These are phyloP conservation scores for Dryobota labecula DNA, from an alignment of 2,888 invertebrate genomes.

Conservation along the genomic window DNA sequence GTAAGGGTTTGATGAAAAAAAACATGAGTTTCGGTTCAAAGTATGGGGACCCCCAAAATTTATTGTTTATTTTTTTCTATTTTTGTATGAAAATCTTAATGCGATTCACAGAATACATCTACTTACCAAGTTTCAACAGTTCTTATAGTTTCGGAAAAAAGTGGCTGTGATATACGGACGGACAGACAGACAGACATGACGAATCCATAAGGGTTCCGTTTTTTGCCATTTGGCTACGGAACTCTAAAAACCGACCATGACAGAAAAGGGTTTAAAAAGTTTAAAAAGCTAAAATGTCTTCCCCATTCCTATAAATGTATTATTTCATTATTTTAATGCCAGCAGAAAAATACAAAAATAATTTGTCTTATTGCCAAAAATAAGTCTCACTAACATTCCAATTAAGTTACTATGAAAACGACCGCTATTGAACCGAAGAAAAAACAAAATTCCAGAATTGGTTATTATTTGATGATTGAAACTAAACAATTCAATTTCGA, in stretches of 20 bases:
- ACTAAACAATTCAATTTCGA: background rate
- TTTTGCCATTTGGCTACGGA: too few relatives aligned
- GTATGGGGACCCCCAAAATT: too few relatives aligned
- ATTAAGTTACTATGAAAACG: slow-evolving; percentile 3
- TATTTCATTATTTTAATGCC: background rate
- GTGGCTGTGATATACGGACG: too few relatives aligned
- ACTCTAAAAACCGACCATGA: background rate
- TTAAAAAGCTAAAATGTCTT: slow-evolving; percentile 19
- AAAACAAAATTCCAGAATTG: background rate
- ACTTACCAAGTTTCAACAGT: too few relatives aligned
- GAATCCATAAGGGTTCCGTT: too few relatives aligned
- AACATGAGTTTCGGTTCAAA: too few relatives aligned
- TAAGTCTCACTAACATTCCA: background rate
- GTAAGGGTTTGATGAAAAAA: too few relatives aligned
- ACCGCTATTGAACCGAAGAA: background rate
- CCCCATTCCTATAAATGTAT: background rate
- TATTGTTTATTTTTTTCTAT: too few relatives aligned
- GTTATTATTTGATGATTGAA: background rate
- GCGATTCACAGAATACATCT: too few relatives aligned
- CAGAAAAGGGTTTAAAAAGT: background rate
- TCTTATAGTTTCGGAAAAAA: too few relatives aligned
- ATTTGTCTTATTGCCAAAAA: background rate
- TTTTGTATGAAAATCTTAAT: too few relatives aligned
- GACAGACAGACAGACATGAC: too few relatives aligned
- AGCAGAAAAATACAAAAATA: background rate